Base-by-base conservation (phyloP, 2,888 invertebrate genomes). In the Lasioglossum lativentre region DNA sequence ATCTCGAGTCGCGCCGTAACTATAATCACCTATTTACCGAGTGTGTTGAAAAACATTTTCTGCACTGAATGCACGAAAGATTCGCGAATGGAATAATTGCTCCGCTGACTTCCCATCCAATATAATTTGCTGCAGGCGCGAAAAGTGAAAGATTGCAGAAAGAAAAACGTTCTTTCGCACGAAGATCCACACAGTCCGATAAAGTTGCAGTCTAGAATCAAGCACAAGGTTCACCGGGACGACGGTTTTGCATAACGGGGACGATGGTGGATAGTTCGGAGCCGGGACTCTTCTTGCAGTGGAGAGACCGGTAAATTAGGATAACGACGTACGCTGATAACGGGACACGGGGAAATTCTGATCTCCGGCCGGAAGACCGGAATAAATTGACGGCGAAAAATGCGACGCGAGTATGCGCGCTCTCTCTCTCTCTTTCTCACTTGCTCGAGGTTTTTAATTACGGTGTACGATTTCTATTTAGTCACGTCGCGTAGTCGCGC, bases 391-490 rank as follows among this genome's bases (percentile, higher is more conserved):
- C 40, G 40, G 70, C 38, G 40, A 66, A 66, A 27, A 59, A 59
- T 59, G 27, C 27, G 27, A 27, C 27, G 12, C 5, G 27, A 59
- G 27, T 14, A 42, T 52, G 8, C 52, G 2, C 23, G 8, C 23
- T 23, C 23, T 45, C 16, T 19, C 19, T 45, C 45, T 47, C 47
- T 19, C 52, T 23, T 23, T 52, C 52, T 52, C 2, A 19, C 23
- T 52, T n/a, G n/a, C 2, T 52, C 52, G 6, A 23, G 52, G 23
- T 52, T 75, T 83, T 83, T 81, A 83, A 83, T 83, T 75, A 52
- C 63, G 30, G 52, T 30, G 27, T 19, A 34, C 4, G 63, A 12
- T 74, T 75, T 80, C 70, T 71, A 34, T 75, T 83, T 75, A 72
- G 82, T 10, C 38, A 23, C 27, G 47, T 45, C 45, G 45, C 47